Percentiles rank a stretch among this genome's conserved stretches.
Conservation (phyloP, 2,113 vertebrate genomes). For the Myocastor coypus region DNA sequence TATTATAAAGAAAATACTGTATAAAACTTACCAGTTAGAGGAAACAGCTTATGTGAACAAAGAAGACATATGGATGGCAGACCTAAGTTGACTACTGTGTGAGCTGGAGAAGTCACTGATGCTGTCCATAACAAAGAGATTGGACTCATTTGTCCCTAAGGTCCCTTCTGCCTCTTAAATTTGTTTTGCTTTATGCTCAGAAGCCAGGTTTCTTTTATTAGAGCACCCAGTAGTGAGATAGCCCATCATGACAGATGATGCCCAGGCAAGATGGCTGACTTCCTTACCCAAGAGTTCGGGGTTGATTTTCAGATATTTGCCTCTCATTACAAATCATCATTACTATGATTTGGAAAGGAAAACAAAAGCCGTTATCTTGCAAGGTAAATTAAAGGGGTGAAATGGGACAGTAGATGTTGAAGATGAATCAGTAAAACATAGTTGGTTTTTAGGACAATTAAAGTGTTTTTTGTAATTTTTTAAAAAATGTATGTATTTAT, state of each 20-base stretch:
- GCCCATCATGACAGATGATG: background rate
- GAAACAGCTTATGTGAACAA: background rate
- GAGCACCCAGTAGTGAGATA: background rate
- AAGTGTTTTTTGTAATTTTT: background rate
- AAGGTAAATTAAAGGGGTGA: background rate
- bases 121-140: background rate
- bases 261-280: conserved; percentile 26
- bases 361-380: background rate
- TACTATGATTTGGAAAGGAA: background rate
- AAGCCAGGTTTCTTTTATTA: background rate
- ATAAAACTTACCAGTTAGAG: background rate
- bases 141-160: background rate
- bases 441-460: background rate
- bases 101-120: conserved; percentile 1
- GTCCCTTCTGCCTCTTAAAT: background rate
- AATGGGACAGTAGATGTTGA: background rate
- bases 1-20: background rate
- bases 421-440: background rate
- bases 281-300: background rate
- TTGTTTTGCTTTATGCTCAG: conserved; percentile 42
- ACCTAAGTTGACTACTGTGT: background rate
- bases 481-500: too few species aligned
- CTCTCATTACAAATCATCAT: background rate
- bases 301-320: conserved; percentile 41
- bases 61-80: background rate